Conservation (phyloP, 2,113 vertebrate genomes). For the Mystacornis crossleyi region DNA sequence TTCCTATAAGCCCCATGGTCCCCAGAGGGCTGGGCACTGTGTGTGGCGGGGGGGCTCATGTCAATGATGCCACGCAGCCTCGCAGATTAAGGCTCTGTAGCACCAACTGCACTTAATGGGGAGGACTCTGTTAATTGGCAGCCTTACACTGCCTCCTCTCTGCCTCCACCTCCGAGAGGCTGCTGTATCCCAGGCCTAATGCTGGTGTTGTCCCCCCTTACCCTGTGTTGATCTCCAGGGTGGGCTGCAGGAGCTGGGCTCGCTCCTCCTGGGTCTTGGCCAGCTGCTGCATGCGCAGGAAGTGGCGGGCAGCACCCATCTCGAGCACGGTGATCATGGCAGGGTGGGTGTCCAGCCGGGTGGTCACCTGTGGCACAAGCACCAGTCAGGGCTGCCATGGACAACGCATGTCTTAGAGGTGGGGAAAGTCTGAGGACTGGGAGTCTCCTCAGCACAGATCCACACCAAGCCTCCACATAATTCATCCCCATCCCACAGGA, state of each 20-base stretch:
- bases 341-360: slow-evolving; percentile 91
- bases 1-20: neutral
- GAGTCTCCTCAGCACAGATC: neutral
- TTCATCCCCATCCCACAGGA: neutral
- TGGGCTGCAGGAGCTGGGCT: slow-evolving; percentile 94
- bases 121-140: neutral
- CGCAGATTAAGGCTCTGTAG: neutral
- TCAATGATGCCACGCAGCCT: accelerated
- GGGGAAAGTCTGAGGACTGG: accelerated
- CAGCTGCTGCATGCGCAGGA: slow-evolving; percentile 95
- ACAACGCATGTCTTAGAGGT: accelerated
- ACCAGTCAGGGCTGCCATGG: neutral
- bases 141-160: neutral
- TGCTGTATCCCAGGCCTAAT: neutral
- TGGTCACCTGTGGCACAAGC: slow-evolving; percentile 80
- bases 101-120: neutral
- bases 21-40: neutral
- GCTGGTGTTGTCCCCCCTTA: slow-evolving; percentile 26
- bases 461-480: accelerated
- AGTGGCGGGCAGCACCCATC: slow-evolving; percentile 97
- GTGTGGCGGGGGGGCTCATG: neutral
- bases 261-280: slow-evolving; percentile 89
- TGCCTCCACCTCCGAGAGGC: neutral
- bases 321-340: slow-evolving; percentile 98
- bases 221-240: slow-evolving; percentile 94